Evolutionary conservation across 2,797 vertebrate genomes (phyloP).

Genomic region (Chelonia mydas): DNA sequence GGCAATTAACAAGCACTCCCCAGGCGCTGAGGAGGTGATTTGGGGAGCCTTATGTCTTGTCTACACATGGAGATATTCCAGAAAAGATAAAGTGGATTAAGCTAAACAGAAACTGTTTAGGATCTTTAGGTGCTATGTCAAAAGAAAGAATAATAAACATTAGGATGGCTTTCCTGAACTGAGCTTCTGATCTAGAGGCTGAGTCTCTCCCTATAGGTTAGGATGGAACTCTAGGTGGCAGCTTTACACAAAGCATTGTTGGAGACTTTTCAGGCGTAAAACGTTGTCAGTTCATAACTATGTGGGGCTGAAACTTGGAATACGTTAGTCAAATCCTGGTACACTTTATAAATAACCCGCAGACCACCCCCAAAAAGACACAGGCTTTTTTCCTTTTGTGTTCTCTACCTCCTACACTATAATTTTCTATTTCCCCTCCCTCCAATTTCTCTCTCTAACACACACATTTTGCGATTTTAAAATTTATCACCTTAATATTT

Average conservation of each 20-base stretch:
- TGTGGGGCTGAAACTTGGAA: neutral
- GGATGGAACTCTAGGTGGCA: neutral
- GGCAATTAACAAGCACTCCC: neutral
- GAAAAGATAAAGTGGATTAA: neutral
- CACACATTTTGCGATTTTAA: neutral
- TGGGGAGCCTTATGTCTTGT: neutral
- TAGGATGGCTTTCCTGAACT: neutral
- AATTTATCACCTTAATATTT: neutral
- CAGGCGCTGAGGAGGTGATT: neutral
- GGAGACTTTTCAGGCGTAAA: neutral
- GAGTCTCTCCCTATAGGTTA: neutral
- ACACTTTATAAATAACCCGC: neutral
- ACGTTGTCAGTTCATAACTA: neutral
- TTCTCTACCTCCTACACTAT: neutral
- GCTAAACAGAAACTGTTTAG: neutral
- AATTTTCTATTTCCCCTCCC: neutral
- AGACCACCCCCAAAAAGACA: neutral
- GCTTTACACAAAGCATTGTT: neutral
- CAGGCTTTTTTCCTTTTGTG: accelerated
- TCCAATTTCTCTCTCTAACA: neutral
- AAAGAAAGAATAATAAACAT: neutral
- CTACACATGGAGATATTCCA: neutral
- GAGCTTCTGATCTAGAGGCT: neutral
- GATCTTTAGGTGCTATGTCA: neutral
- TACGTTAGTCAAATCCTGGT: neutral